phyloP scores from a whole-genome alignment of 2,797 vertebrate species.

The Hoplostethus atlanticus region DNA sequence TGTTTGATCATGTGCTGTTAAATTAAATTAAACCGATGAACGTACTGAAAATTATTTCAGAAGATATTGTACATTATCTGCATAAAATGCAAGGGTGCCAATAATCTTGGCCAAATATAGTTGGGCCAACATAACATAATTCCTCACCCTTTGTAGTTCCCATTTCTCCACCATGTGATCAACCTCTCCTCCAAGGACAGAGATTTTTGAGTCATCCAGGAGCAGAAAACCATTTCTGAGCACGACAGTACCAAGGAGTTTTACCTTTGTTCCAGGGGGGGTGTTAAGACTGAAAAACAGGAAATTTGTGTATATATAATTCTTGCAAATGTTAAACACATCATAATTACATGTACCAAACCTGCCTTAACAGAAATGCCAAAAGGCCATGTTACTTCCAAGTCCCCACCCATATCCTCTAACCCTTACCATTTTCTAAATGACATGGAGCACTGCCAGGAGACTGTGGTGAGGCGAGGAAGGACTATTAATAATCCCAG shows the following conservation, averaged over 20 bases:
- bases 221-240: slow-evolving; percentile 95
- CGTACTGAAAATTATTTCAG: too few relatives aligned
- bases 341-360: slow-evolving; percentile 27
- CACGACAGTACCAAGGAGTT: slow-evolving; percentile 90
- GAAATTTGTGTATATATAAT: not conserved
- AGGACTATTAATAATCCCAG: slow-evolving; percentile 80
- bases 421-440: slow-evolving; percentile 72
- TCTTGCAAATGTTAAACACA: slow-evolving; percentile 17
- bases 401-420: slow-evolving; percentile 38
- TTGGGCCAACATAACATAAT: slow-evolving; percentile 18
- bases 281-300: slow-evolving; percentile 89
- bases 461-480: slow-evolving; percentile 67
- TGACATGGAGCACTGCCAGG: slow-evolving; percentile 69
- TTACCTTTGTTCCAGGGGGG: slow-evolving; percentile 97
- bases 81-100: too few relatives aligned
- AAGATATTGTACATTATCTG: too few relatives aligned
- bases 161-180: slow-evolving; percentile 99
- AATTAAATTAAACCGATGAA: too few relatives aligned
- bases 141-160: slow-evolving; percentile 97
- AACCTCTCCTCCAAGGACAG: slow-evolving; percentile 96
- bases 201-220: slow-evolving; percentile 92
- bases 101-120: slow-evolving; percentile 7
- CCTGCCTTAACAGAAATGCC: slow-evolving; percentile 5
- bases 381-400: slow-evolving; percentile 36
- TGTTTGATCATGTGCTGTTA: too few relatives aligned